These are phyloP conservation scores for Heteronetta atricapilla DNA, from an alignment of 2,113 vertebrate species.

Conservation along the genomic window DNA sequence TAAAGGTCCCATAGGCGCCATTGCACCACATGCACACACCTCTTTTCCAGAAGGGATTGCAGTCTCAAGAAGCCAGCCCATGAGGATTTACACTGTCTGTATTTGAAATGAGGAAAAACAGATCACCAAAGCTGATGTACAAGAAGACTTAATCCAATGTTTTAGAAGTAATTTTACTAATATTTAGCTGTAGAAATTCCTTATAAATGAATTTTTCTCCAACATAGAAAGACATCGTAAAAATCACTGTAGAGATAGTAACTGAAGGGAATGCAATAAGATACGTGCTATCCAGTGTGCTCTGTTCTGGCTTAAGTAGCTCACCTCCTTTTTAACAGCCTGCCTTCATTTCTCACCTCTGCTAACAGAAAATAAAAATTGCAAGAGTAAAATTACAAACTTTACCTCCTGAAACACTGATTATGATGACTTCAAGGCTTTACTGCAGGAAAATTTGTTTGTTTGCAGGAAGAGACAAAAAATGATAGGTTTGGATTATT, in stretches of 20 bases:
- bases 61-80: neutral
- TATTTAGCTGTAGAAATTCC: neutral
- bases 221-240: neutral
- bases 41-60: neutral
- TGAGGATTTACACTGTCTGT: neutral
- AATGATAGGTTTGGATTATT: neutral
- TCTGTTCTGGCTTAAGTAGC: neutral
- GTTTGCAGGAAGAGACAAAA: neutral
- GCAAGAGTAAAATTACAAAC: neutral
- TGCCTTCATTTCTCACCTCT: neutral
- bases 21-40: neutral
- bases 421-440: neutral
- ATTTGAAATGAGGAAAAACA: neutral
- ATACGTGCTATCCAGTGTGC: fast-evolving
- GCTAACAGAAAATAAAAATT: neutral
- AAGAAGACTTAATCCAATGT: neutral
- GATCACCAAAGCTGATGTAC: neutral
- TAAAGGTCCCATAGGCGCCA: neutral
- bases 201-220: neutral
- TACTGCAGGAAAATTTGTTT: neutral
- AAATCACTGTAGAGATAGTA: neutral
- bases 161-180: neutral
- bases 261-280: neutral
- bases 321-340: neutral
- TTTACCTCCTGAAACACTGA: neutral